Percentiles rank a stretch among this genome's conserved stretches.
These are phyloP conservation scores for Cataglyphis altisquamis DNA, from an alignment of 2,888 invertebrate species.

Conservation along the genomic window DNA sequence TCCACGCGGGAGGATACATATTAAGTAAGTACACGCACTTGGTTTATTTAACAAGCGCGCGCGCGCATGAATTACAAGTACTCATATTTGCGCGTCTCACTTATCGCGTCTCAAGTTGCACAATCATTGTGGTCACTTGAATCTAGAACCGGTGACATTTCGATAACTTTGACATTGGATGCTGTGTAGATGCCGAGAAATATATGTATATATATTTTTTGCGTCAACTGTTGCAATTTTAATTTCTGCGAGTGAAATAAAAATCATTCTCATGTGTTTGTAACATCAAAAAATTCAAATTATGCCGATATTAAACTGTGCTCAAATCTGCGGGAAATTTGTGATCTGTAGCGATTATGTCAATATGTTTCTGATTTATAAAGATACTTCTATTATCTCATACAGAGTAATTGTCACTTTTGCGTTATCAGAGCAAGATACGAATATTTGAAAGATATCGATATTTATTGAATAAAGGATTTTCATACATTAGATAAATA, in stretches of 20 bases:
- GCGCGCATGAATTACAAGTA: conserved; percentile 11
- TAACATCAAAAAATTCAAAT: not conserved
- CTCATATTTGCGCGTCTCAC: not conserved
- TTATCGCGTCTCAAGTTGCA: not conserved
- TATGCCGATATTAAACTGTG: not conserved
- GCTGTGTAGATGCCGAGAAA: conserved; percentile 14
- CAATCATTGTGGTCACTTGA: conserved; percentile 13
- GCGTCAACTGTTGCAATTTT: conserved; percentile 18
- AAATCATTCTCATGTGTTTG: not conserved
- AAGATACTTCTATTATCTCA: not conserved
- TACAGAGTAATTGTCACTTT: not conserved
- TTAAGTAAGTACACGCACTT: conserved; percentile 59
- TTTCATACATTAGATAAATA: not conserved
- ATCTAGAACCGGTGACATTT: conserved; percentile 27
- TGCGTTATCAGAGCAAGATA: not conserved
- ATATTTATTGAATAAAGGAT: not conserved
- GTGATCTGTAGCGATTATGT: not conserved
- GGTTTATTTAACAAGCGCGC: conserved; percentile 1
- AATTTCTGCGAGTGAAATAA: conserved; percentile 16
- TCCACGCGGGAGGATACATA: conserved; percentile 53
- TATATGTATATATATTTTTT: not conserved
- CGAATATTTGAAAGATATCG: not conserved
- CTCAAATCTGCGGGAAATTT: not conserved
- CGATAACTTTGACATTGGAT: conserved; percentile 3
- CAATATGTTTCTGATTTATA: not conserved